These are phyloP conservation scores for Punctoribates punctum DNA, from an alignment of 2,888 invertebrate species.

Conservation along the genomic window DNA sequence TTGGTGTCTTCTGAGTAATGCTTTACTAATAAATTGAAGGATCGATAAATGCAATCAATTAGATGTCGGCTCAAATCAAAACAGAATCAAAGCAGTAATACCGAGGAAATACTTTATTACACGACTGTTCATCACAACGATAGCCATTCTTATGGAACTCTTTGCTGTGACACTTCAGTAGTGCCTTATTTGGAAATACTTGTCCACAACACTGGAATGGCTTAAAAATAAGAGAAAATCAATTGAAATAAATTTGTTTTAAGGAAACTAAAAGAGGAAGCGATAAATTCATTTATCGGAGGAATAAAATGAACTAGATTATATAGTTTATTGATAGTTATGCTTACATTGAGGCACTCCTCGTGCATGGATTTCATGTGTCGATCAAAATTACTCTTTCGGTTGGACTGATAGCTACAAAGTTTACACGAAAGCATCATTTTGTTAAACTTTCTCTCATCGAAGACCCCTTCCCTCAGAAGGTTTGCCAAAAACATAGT, in stretches of 20 bases:
- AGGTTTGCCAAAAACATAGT: too few species aligned
- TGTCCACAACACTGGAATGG: constrained; percentile 28
- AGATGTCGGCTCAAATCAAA: not conserved
- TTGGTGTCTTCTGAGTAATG: constrained; percentile 55
- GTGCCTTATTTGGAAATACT: constrained; percentile 9
- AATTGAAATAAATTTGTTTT: too few species aligned
- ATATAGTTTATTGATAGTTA: not conserved
- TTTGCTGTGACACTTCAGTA: constrained; percentile 15
- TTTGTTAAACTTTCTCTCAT: too few species aligned
- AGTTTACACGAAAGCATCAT: constrained; percentile 50
- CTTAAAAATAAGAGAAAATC: too few species aligned
- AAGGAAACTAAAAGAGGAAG: too few species aligned
- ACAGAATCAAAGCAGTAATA: not conserved
- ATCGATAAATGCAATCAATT: not conserved
- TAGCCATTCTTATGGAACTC: constrained; percentile 9
- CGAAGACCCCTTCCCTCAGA: too few species aligned
- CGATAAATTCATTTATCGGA: too few species aligned
- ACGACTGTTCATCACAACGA: constrained; percentile 8
- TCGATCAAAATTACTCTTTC: constrained; percentile 56
- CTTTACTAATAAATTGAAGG: constrained; percentile 51
- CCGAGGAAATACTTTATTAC: constrained; percentile 18
- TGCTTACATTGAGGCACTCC: not conserved
- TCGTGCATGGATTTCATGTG: constrained; percentile 49
- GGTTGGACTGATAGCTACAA: constrained; percentile 56
- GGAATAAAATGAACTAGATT: too few species aligned